phyloP scores from a whole-genome alignment of 2,797 vertebrate species.

The Remorina albescens region DNA sequence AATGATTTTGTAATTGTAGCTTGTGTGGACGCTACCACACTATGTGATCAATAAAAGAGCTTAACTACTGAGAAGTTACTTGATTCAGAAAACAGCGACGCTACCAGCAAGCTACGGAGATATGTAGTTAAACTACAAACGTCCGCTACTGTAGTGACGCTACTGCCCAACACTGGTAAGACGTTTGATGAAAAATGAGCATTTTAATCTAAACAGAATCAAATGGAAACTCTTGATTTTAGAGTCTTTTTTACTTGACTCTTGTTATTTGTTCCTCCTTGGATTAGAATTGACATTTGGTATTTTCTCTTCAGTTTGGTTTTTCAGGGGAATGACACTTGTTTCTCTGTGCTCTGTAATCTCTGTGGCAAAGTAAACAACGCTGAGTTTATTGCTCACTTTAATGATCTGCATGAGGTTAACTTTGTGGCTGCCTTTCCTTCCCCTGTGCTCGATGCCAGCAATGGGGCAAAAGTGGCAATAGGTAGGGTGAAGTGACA shows the following conservation, averaged over 20 bases:
- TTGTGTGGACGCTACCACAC: no score
- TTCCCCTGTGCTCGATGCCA: constrained; percentile 3
- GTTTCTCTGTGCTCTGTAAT: no score
- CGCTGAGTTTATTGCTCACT: constrained; percentile 25
- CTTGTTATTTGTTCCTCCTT: not conserved
- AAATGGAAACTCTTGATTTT: constrained; percentile 15
- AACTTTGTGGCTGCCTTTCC: constrained; percentile 37
- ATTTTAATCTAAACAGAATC: not conserved
- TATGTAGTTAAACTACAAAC: no score
- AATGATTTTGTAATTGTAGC: no score
- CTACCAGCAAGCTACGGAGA: no score
- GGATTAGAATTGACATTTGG: constrained; percentile 4
- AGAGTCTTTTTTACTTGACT: not conserved
- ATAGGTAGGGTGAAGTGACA: no score
- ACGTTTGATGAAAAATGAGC: not conserved
- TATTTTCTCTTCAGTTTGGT: not conserved
- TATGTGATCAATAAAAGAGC: no score
- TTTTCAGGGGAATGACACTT: not conserved
- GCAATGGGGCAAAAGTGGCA: no score
- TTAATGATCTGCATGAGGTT: constrained; percentile 47
- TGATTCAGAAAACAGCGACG: no score
- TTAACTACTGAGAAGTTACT: no score
- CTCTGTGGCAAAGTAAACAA: constrained; percentile 6
- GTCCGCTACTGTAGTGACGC: no score
- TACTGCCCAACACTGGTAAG: no score